These are phyloP conservation scores for Anarsia innoxiella DNA, from an alignment of 2,888 invertebrate genomes.

Conservation along the genomic window DNA sequence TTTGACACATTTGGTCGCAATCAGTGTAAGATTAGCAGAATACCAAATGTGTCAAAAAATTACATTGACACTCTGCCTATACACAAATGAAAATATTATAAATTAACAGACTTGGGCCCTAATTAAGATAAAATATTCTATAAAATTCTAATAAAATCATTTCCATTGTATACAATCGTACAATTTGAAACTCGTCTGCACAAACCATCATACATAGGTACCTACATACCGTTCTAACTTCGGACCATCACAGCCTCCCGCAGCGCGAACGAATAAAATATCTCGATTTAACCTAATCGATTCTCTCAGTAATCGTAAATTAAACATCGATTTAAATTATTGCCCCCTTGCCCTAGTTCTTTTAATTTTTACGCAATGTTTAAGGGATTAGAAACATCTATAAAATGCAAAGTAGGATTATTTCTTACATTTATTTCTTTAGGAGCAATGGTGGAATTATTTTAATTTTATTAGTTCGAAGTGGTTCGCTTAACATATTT, in stretches of 20 bases:
- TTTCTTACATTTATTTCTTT: slow-evolving; percentile 6
- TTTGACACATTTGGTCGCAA: no score
- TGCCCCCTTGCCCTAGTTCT: slow-evolving; percentile 15
- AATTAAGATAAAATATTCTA: neutral
- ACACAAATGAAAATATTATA: neutral
- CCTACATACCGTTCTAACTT: no score
- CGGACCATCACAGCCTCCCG: slow-evolving; percentile 9
- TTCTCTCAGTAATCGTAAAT: slow-evolving; percentile 18
- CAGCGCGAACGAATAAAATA: slow-evolving; percentile 11
- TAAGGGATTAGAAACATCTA: slow-evolving; percentile 11
- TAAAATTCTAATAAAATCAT: neutral
- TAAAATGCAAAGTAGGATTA: slow-evolving; percentile 14
- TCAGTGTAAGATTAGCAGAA: no score
- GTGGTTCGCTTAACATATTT: neutral
- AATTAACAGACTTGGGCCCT: neutral
- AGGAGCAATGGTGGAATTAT: slow-evolving; percentile 3
- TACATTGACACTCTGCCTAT: no score
- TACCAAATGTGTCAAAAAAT: no score
- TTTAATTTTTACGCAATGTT: slow-evolving; percentile 7
- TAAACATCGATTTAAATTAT: slow-evolving; percentile 17
- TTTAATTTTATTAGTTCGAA: slow-evolving; percentile 2
- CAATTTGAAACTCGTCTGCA: neutral
- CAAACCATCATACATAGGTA: no score
- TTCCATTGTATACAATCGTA: neutral
- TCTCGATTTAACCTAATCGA: slow-evolving; percentile 20